These are phyloP conservation scores for Anorthoa munda DNA, from an alignment of 2,888 invertebrate species.

Conservation along the genomic window DNA sequence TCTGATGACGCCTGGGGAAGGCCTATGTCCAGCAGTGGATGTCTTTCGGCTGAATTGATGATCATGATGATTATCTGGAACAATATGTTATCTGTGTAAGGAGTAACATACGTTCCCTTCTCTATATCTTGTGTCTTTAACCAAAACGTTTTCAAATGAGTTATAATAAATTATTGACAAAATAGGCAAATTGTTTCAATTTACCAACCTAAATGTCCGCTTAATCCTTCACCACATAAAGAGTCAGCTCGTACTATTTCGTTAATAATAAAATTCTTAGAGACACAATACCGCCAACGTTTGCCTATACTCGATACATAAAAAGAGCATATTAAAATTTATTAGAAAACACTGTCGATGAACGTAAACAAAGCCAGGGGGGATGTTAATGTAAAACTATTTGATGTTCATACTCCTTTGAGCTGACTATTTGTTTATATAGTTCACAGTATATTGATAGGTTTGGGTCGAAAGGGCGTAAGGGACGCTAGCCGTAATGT, in stretches of 20 bases:
- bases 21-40: no score
- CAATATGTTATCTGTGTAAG: no score
- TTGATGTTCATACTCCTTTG: slow-evolving; percentile 81
- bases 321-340: slow-evolving; percentile 83
- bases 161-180: no score
- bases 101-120: no score
- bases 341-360: slow-evolving; percentile 76
- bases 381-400: slow-evolving; percentile 85
- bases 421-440: slow-evolving; percentile 78
- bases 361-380: slow-evolving; percentile 68
- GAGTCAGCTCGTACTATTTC: slow-evolving; percentile 1
- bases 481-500: not conserved
- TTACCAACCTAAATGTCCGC: no score
- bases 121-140: no score
- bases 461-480: slow-evolving; percentile 30
- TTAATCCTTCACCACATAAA: no score
- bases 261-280: slow-evolving; percentile 42
- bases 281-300: slow-evolving; percentile 56
- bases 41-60: no score
- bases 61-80: no score
- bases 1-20: no score
- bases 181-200: no score
- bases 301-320: slow-evolving; percentile 71
- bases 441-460: slow-evolving; percentile 72
- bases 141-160: no score